These are phyloP conservation scores for Oncorhynchus keta DNA, from an alignment of 2,113 vertebrate genomes.

Conservation along the genomic window DNA sequence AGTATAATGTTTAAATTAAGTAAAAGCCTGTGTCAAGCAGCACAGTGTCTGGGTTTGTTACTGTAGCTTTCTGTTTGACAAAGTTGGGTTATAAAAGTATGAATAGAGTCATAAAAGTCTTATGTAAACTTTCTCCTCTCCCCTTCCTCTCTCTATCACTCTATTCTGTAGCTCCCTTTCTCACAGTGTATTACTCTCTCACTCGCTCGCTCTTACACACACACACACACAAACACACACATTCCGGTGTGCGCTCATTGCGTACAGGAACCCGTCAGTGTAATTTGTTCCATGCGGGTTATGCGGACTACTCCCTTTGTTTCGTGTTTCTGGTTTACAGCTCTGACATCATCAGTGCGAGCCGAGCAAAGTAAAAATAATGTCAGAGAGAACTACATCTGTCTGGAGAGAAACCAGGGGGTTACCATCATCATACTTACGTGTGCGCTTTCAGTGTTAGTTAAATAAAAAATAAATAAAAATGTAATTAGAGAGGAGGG, in stretches of 20 bases:
- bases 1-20: neutral
- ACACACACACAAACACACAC: constrained; percentile 47
- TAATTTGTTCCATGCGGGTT: constrained; percentile 70
- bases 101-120: constrained; percentile 39
- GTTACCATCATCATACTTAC: too few species aligned
- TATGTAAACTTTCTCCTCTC: constrained; percentile 20
- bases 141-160: neutral
- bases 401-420: constrained; percentile 17
- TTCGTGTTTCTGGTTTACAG: constrained; percentile 55
- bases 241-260: constrained; percentile 47
- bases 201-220: constrained; percentile 32
- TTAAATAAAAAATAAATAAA: too few species aligned
- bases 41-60: constrained; percentile 12
- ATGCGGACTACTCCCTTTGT: constrained; percentile 59
- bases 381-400: constrained; percentile 55
- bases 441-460: too few species aligned
- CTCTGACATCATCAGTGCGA: constrained; percentile 64
- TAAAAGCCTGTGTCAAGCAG: neutral
- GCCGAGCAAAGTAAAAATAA: constrained; percentile 63
- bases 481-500: neutral
- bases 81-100: constrained; percentile 25
- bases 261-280: constrained; percentile 53
- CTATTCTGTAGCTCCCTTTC: neutral
- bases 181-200: constrained; percentile 36
- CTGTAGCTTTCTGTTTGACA: constrained; percentile 23